Conservation (phyloP, 37 sponge, comb jelly and placozoan species). For the Chondrilla cf. caribensis region DNA sequence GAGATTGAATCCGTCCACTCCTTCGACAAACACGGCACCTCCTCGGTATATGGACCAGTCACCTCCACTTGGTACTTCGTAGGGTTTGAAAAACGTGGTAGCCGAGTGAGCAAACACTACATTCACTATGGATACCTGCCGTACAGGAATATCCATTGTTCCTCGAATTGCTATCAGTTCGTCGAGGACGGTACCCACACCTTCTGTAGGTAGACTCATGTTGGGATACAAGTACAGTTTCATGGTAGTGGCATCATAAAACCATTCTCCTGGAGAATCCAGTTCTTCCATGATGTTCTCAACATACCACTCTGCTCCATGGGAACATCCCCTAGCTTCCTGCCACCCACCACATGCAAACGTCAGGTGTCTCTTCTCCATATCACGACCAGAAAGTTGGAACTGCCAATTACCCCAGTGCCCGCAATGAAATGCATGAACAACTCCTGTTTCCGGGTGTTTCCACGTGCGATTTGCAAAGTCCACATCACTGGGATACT, state of each 20-base stretch:
- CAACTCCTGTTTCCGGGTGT: conserved; percentile 38
- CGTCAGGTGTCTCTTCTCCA: not conserved
- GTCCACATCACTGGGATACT: conserved; percentile 25
- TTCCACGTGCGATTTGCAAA: conserved; percentile 36
- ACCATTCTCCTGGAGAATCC: conserved; percentile 64
- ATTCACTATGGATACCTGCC: conserved; percentile 4
- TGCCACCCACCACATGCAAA: conserved; percentile 51
- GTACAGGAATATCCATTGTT: conserved; percentile 20
- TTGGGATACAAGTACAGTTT: conserved; percentile 49
- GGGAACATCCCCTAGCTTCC: conserved; percentile 41
- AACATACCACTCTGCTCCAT: conserved; percentile 52
- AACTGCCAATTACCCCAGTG: conserved; percentile 57
- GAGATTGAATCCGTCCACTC: conserved; percentile 23
- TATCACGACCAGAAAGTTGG: conserved; percentile 25
- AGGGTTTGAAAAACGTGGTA: conserved; percentile 40
- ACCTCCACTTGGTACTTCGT: conserved; percentile 62
- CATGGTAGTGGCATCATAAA: conserved; percentile 15
- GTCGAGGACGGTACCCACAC: conserved; percentile 27
- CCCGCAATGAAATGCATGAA: conserved; percentile 42
- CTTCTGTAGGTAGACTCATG: conserved; percentile 30
- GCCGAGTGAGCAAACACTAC: conserved; percentile 51
- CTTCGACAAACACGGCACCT: conserved; percentile 44
- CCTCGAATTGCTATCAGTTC: conserved; percentile 15
- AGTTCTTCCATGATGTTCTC: conserved; percentile 61
- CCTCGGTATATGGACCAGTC: conserved; percentile 60